Base-by-base conservation (phyloP, 2,113 vertebrate genomes). In the Morphnarchus princeps region DNA sequence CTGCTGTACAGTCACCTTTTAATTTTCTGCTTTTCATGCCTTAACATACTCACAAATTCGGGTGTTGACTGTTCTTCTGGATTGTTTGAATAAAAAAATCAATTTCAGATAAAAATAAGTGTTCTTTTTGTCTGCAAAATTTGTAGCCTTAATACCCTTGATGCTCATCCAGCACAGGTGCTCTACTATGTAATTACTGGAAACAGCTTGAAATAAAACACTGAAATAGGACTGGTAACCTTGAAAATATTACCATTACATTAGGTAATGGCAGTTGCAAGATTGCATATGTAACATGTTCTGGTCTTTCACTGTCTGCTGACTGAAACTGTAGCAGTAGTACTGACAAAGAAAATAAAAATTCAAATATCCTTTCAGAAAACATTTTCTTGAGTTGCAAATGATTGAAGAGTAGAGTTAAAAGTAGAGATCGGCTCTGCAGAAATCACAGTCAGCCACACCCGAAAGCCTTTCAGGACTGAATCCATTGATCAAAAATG, bases 191-290 rank as follows among this genome's bases (percentile, higher is more conserved):
- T 84, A 93, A 94, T 95, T 93, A 84, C 69, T 91, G 9, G 65
- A 89, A 93, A 62, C 52, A 87, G 69, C 65, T 95, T 92, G 89
- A 93, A 96, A 95, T 87, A 84, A 91, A 89, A 38, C 47, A 65
- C 21, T 65, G 61, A 85, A 93, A 89, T 71, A 84, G n/a, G 26
- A 84, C 55, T 49, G 10, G 52, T 32, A 92, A 67, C 72, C 79
- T 90, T 85, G 89, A 94, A 96, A 94, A 86, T 74, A 89, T 71
- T 83, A 25, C 32, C 34, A 61, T 78, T 89, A 34, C 13, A 49
- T 87, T 67, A 82, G 28, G 21, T 43, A 89, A 63, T 4, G 4
- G 21, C 57, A 92, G 57, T 69, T 92, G 20, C 21, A 89, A 69
- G 28, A 43, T 55, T 78, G 31, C 34, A 63, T 77, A 54, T 38